Evolutionary conservation across 2,113 vertebrate genomes (phyloP).

Genomic region (Dunckerocampus dactyliophorus): DNA sequence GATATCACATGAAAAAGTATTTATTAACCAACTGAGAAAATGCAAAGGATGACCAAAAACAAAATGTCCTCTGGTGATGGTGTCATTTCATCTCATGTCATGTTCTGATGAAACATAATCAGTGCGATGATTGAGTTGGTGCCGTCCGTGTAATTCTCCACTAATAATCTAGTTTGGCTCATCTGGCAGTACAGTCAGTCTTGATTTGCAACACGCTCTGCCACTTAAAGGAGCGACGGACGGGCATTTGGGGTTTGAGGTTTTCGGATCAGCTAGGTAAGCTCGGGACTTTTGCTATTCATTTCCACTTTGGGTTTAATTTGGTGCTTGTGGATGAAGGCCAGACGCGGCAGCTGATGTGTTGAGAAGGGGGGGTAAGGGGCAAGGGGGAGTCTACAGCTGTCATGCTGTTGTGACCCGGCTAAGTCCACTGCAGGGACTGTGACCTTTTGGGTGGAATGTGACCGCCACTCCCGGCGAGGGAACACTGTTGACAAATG

Average conservation of each 20-base stretch:
- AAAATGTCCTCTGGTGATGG: background rate
- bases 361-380: slow-evolving; percentile 3
- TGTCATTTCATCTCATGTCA: slow-evolving; percentile 36
- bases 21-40: slow-evolving; percentile 16
- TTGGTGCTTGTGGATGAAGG: slow-evolving; percentile 17
- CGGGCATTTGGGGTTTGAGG: background rate
- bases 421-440: slow-evolving; percentile 20
- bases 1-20: background rate
- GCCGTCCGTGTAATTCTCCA: slow-evolving; percentile 19
- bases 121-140: slow-evolving; percentile 27
- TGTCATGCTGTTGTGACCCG: slow-evolving; percentile 48
- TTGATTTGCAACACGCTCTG: slow-evolving; percentile 12
- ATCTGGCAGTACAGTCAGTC: slow-evolving; percentile 16
- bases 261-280: background rate
- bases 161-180: slow-evolving; percentile 16
- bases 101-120: slow-evolving; percentile 38
- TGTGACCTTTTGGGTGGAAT: slow-evolving; percentile 28
- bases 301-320: slow-evolving; percentile 38
- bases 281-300: too few relatives aligned
- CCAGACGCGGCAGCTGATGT: slow-evolving; percentile 24
- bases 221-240: background rate
- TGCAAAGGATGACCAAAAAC: too few relatives aligned
- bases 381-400: slow-evolving; percentile 29
- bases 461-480: slow-evolving; percentile 34
- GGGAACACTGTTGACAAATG: slow-evolving; percentile 13